Evolutionary conservation across 1,140 invertebrate species (phyloP), one percentile per base, ranked within the genome.

Genomic region (Ceratina japonica): DNA sequence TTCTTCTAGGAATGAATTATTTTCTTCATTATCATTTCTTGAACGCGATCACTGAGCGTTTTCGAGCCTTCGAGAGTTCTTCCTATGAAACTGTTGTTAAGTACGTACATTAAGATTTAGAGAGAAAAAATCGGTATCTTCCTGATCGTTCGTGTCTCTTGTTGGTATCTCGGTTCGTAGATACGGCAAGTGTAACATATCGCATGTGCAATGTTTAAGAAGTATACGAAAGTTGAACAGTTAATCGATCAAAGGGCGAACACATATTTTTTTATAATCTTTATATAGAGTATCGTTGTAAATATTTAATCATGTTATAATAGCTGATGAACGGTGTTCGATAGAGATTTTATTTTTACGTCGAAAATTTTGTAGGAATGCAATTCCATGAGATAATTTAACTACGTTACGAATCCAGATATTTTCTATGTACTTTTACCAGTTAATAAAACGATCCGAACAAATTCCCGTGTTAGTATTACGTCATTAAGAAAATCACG

Each of bases 361-460:
- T 44, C 3, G 15, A 0, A 70, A 12, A 18, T 31, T 20, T 76
- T 63, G 71, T 27, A 0, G 3, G 7, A 63, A 54, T 64, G 22
- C 20, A n/a, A 61, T 70, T 70, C 24, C 20, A 20, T 27, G 12
- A n/a, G 15, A 59, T 70, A 15, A 61, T 51, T 52, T 52, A 22
- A 31, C 15, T n/a, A 49, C 31, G 22, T 77, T 71, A 63, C 22
- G 5, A 31, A 27, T 44, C 24, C 52, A 27, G 5, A 24, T 24
- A 72, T 78, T 72, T 78, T 78, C 13, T 63, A 52, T 78, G 20
- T 16, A 72, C 24, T 20, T 64, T 70, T 78, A 72, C 3, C n/a
- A 56, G 15, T 56, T 27, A 64, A 63, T 64, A 72, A 78, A 78
- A 2, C 24, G 3, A 7, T 44, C 51, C 13, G 10, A 44, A 44